These are phyloP conservation scores for Lophius piscatorius DNA, from an alignment of 2,113 vertebrate species.

Conservation along the genomic window DNA sequence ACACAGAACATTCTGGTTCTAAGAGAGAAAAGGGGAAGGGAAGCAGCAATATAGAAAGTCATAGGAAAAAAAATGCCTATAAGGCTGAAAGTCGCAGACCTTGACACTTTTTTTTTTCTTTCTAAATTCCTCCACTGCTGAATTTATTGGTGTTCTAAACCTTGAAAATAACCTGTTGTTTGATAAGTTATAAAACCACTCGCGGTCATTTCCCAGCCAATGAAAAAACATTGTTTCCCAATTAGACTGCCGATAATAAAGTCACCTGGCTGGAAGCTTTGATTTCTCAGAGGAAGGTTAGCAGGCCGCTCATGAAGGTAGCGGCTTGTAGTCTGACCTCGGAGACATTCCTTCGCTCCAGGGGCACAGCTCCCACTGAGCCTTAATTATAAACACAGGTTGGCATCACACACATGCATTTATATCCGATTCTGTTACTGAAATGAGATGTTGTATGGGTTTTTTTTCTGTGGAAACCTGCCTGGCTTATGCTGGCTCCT, in stretches of 20 bases:
- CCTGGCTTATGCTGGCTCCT: background rate
- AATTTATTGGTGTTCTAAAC: slow-evolving; percentile 60
- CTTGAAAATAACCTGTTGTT: slow-evolving; percentile 73
- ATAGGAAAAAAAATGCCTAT: too few relatives aligned
- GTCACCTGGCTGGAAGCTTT: slow-evolving; percentile 61
- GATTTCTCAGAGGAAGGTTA: slow-evolving; percentile 28
- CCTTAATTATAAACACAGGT: slow-evolving; percentile 53
- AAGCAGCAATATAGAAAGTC: too few relatives aligned
- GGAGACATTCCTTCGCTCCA: slow-evolving; percentile 38
- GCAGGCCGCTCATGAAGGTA: slow-evolving; percentile 41
- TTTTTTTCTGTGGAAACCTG: slow-evolving; percentile 41
- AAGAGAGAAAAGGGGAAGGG: too few relatives aligned
- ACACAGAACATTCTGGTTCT: too few relatives aligned
- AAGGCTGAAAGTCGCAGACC: too few relatives aligned
- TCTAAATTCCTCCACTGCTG: slow-evolving; percentile 34
- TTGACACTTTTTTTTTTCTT: too few relatives aligned
- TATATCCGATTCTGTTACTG: slow-evolving; percentile 59
- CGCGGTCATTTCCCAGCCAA: slow-evolving; percentile 71
- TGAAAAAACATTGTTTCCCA: slow-evolving; percentile 68
- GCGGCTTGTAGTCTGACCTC: slow-evolving; percentile 57
- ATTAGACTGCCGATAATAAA: slow-evolving; percentile 65
- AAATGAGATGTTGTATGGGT: too few relatives aligned
- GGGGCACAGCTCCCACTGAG: slow-evolving; percentile 49
- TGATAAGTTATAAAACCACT: slow-evolving; percentile 73
- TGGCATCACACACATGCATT: slow-evolving; percentile 28